Conservation (phyloP, 1,140 invertebrate genomes). For the Sinonovacula constricta region DNA sequence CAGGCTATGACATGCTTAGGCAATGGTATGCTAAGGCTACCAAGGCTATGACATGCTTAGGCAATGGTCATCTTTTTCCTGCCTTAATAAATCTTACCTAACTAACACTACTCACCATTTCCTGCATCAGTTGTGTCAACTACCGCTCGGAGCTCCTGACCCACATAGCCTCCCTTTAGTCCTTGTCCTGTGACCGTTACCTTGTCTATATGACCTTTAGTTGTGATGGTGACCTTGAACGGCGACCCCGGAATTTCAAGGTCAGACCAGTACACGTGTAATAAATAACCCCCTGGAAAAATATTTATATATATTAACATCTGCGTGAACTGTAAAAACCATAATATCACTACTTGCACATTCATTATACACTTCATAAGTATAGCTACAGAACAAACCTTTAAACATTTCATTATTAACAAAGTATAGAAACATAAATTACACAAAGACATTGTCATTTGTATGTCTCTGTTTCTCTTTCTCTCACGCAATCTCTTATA, state of each 20-base stretch:
- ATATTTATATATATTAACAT: neutral
- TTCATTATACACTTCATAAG: neutral
- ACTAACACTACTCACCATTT: constrained; percentile 79
- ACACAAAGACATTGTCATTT: too few species aligned
- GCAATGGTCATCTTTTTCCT: too few species aligned
- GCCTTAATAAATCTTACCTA: too few species aligned
- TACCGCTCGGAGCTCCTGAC: constrained; percentile 95
- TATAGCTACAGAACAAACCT: too few species aligned
- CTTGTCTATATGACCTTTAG: constrained; percentile 85
- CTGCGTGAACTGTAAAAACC: neutral
- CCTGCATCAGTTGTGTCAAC: constrained; percentile 98
- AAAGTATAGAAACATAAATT: too few species aligned
- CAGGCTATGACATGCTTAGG: too few species aligned
- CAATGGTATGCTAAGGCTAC: too few species aligned
- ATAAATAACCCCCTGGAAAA: constrained; percentile 82
- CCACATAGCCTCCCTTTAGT: constrained; percentile 93
- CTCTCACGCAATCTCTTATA: too few species aligned
- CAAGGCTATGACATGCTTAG: too few species aligned
- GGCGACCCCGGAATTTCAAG: constrained; percentile 95
- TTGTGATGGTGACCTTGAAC: constrained; percentile 90
- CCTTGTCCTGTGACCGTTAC: constrained; percentile 96
- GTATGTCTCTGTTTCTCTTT: too few species aligned
- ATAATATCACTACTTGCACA: too few species aligned
- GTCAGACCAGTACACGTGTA: constrained; percentile 95
- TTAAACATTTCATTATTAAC: too few species aligned